phyloP scores from a whole-genome alignment of 2,113 vertebrate species.

The Salvelinus namaycush region DNA sequence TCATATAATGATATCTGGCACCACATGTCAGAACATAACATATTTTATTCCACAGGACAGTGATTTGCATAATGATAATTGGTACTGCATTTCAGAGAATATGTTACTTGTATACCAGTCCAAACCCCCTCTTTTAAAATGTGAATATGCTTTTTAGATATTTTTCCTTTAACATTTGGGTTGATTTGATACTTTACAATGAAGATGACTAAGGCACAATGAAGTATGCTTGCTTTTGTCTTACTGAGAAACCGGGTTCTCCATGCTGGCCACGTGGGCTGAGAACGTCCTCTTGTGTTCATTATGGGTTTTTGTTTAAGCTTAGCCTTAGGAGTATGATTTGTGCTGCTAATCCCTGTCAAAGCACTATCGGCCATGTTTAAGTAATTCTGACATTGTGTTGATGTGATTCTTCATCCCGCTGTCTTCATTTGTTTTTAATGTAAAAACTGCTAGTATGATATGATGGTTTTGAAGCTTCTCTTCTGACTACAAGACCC shows the following conservation, averaged over 20 bases:
- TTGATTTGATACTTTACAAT: slow-evolving; percentile 55
- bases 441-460: background rate
- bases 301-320: background rate
- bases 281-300: slow-evolving; percentile 1
- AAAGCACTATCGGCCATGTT: too few species aligned
- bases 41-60: background rate
- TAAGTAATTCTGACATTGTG: too few species aligned
- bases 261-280: background rate
- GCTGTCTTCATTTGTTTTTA: background rate
- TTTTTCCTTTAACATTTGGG: slow-evolving; percentile 1
- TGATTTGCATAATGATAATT: background rate
- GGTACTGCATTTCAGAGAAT: background rate
- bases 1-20: background rate
- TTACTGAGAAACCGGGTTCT: slow-evolving; percentile 55
- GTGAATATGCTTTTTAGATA: slow-evolving; percentile 4
- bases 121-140: slow-evolving; percentile 18
- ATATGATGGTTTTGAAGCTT: slow-evolving; percentile 48
- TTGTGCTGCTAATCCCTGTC: too few species aligned
- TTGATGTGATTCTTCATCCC: background rate
- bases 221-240: slow-evolving; percentile 48
- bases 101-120: background rate
- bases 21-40: background rate
- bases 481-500: too few species aligned
- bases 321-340: too few species aligned
- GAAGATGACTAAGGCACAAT: slow-evolving; percentile 58